phyloP scores from a whole-genome alignment of 2,113 vertebrate genomes.

The Tetrao urogallus region DNA sequence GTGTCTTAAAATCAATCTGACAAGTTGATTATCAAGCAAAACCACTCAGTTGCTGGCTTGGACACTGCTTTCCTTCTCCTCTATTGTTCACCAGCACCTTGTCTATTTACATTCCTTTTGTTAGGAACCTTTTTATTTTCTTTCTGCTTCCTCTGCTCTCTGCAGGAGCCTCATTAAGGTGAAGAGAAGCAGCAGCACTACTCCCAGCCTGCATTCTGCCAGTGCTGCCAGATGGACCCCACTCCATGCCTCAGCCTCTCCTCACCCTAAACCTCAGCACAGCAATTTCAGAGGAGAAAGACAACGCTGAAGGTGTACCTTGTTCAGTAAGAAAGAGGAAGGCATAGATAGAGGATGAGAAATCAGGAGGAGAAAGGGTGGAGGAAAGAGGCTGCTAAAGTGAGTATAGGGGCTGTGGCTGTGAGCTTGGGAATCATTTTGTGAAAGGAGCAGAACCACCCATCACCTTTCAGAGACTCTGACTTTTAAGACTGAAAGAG shows the following conservation, averaged over 20 bases:
- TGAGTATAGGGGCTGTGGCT: not conserved
- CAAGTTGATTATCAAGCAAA: not conserved
- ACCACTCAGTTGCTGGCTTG: not conserved
- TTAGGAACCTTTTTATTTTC: not conserved
- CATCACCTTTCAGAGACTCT: not conserved
- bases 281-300: not conserved
- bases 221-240: not conserved
- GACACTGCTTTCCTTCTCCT: not conserved
- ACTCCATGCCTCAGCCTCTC: not conserved
- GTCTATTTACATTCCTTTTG: not conserved
- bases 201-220: not conserved
- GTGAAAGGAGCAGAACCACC: not conserved
- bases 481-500: not conserved
- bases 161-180: not conserved
- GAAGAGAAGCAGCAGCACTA: not conserved
- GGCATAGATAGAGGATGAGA: not conserved
- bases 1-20: not conserved
- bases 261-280: not conserved
- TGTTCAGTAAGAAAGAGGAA: not conserved
- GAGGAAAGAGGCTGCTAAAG: not conserved
- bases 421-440: accelerated
- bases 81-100: slow-evolving; percentile 3
- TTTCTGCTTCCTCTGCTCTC: not conserved
- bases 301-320: not conserved
- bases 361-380: not conserved